Evolutionary conservation across 2,113 vertebrate genomes (phyloP).

Genomic region (Macaca mulatta): DNA sequence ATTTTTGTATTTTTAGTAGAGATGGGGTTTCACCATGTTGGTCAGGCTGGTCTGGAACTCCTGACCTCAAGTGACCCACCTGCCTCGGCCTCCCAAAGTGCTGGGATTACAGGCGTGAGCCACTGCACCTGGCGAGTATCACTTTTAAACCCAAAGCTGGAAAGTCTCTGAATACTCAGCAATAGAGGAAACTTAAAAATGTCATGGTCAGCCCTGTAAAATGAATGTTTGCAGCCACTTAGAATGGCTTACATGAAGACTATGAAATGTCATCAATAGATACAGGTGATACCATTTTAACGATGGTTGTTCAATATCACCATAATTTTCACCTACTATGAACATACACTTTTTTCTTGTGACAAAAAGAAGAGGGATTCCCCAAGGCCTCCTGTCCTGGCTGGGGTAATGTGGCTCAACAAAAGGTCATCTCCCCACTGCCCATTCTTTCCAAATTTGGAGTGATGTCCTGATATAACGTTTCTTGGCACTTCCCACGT

Average conservation of each 20-base stretch:
- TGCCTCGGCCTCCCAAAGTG: too few relatives aligned
- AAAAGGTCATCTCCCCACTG: too few relatives aligned
- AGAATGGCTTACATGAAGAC: neutral
- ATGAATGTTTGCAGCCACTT: neutral
- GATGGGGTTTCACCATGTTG: too few relatives aligned
- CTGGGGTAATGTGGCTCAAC: neutral
- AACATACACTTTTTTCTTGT: neutral
- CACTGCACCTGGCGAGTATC: too few relatives aligned
- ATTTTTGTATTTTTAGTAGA: too few relatives aligned
- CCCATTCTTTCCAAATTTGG: neutral
- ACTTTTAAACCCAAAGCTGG: neutral
- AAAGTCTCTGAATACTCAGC: neutral
- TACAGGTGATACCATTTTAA: neutral
- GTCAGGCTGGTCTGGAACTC: too few relatives aligned
- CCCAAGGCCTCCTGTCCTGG: neutral
- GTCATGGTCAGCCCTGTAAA: neutral
- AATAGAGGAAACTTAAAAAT: too few relatives aligned
- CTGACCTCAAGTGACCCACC: too few relatives aligned
- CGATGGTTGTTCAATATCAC: neutral
- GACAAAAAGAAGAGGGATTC: neutral
- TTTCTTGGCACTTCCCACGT: neutral
- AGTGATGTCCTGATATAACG: neutral
- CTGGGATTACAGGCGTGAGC: too few relatives aligned
- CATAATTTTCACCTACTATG: neutral
- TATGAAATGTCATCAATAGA: neutral